Evolutionary conservation across 2,113 vertebrate species (phyloP).

Genomic region (Columba livia): DNA sequence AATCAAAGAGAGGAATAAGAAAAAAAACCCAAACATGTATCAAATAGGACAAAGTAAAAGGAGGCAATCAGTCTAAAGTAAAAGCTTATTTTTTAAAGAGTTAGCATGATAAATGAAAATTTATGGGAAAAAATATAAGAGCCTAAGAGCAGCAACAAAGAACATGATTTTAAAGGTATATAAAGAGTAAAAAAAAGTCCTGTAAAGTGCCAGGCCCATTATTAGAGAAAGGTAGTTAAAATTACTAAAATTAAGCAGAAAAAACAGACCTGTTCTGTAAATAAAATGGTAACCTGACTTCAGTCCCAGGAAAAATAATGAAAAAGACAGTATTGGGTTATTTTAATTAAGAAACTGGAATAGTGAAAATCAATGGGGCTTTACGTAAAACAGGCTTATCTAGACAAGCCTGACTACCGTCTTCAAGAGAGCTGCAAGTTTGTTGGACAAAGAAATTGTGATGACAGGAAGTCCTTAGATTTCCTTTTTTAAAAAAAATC

Average conservation of each 20-base stretch:
- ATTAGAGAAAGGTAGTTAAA: neutral
- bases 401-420: neutral
- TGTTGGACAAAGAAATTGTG: neutral
- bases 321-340: neutral
- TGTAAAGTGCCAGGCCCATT: neutral
- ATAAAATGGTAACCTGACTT: neutral
- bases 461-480: neutral
- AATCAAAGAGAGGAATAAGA: neutral
- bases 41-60: neutral
- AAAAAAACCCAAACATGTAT: neutral
- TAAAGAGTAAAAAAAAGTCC: neutral
- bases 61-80: neutral
- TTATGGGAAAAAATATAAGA: neutral
- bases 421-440: neutral
- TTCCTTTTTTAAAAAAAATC: neutral
- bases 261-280: neutral
- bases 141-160: neutral
- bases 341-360: neutral
- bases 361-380: neutral
- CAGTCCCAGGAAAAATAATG: neutral
- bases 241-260: neutral
- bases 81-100: neutral
- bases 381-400: neutral
- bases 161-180: neutral
- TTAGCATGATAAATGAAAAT: neutral